Percentiles rank a stretch among this genome's conserved stretches.
Evolutionary conservation across 2,797 vertebrate species (phyloP).

Genomic region (Anniella stebbinsi): DNA sequence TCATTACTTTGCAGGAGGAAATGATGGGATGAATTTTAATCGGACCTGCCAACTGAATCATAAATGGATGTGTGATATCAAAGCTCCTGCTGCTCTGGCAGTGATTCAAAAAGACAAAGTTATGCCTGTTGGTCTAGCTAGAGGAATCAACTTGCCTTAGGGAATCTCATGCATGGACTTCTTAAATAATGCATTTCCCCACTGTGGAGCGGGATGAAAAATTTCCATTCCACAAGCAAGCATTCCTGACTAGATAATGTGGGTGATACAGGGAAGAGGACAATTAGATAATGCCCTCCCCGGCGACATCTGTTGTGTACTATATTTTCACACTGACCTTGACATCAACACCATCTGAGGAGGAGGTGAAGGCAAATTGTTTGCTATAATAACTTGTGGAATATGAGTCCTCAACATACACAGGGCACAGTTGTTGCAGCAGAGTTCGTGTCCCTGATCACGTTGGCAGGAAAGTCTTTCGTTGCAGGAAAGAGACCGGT

Average conservation of each 20-base stretch:
- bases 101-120: background rate
- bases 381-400: background rate
- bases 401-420: background rate
- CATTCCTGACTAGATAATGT: background rate
- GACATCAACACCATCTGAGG: background rate
- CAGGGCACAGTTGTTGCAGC: background rate
- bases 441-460: background rate
- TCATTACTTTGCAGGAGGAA: constrained; percentile 36
- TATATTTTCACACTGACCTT: background rate
- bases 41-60: background rate
- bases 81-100: background rate
- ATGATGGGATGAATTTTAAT: constrained; percentile 22
- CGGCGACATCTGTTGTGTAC: background rate
- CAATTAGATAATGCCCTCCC: background rate
- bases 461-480: background rate
- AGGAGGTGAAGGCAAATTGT: background rate
- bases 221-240: background rate
- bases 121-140: background rate
- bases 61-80: constrained; percentile 15
- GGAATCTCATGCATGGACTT: background rate
- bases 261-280: background rate
- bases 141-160: background rate
- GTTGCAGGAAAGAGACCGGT: background rate
- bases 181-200: background rate
- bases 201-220: background rate